These are phyloP conservation scores for Hoplostethus atlanticus DNA, from an alignment of 2,797 vertebrate genomes.

Conservation along the genomic window DNA sequence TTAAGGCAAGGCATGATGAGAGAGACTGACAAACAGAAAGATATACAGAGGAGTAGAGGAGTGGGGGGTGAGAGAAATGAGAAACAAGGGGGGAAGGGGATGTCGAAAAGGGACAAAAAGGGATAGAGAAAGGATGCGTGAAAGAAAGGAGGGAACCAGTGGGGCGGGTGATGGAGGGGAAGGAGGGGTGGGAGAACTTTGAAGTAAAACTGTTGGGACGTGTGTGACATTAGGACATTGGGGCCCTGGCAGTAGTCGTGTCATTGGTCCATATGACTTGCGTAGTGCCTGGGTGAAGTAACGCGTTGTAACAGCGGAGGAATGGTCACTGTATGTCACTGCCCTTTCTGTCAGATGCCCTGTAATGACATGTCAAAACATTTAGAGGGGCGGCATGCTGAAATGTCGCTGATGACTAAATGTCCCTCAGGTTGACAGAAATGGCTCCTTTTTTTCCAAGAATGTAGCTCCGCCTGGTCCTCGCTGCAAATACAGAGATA, in stretches of 20 bases:
- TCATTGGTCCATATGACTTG: constrained; percentile 80
- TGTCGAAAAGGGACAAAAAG: constrained; percentile 58
- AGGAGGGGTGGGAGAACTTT: constrained; percentile 69
- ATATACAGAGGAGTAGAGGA: constrained; percentile 30
- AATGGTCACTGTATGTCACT: constrained; percentile 82
- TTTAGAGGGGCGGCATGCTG: constrained; percentile 51
- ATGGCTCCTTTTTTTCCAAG: constrained; percentile 32
- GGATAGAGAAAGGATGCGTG: constrained; percentile 44
- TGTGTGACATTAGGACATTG: constrained; percentile 83
- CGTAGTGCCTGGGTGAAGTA: constrained; percentile 70
- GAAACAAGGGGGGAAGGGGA: constrained; percentile 28
- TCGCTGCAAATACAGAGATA: background rate
- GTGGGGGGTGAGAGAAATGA: constrained; percentile 44
- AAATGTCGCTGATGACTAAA: constrained; percentile 68
- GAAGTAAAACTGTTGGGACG: constrained; percentile 80
- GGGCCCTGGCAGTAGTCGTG: constrained; percentile 76
- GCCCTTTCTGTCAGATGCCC: constrained; percentile 76
- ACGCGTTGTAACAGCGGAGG: constrained; percentile 76
- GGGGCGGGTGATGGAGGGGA: constrained; percentile 27
- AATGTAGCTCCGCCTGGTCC: constrained; percentile 11
- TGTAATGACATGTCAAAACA: constrained; percentile 79
- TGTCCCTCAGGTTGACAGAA: constrained; percentile 53
- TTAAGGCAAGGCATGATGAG: constrained; percentile 45
- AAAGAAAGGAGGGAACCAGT: constrained; percentile 54
- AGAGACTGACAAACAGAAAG: constrained; percentile 25